Evolutionary conservation across 2,888 invertebrate species (phyloP).

Genomic region (Agapostemon virescens): DNA sequence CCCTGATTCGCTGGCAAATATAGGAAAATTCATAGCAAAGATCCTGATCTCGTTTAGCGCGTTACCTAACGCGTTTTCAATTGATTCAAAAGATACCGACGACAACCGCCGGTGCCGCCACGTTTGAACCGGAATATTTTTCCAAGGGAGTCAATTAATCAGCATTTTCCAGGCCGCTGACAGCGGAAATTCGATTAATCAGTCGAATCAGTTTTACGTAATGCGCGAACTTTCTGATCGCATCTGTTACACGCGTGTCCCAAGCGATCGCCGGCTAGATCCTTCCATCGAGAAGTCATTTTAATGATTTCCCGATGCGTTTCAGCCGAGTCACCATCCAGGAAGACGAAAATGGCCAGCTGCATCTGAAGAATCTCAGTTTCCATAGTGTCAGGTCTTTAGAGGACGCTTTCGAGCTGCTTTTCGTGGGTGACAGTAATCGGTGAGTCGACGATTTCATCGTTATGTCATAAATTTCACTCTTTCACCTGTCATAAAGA

Average conservation of each 20-base stretch:
- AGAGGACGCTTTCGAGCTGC: slow-evolving; percentile 81
- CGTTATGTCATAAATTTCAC: neutral
- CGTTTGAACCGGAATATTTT: neutral
- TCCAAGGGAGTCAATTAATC: neutral
- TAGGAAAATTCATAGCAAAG: neutral
- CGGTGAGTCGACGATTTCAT: slow-evolving; percentile 75
- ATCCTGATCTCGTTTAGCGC: neutral
- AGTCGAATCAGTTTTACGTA: slow-evolving; percentile 6
- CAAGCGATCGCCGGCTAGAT: neutral
- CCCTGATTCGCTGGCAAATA: neutral
- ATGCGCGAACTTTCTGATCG: slow-evolving; percentile 15
- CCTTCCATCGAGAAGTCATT: neutral
- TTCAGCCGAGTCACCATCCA: slow-evolving; percentile 81
- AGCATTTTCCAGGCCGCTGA: neutral
- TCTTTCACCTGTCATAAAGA: neutral
- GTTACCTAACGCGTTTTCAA: neutral
- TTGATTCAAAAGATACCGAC: neutral
- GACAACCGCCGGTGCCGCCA: neutral
- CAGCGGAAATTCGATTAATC: slow-evolving; percentile 23
- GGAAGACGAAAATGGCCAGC: slow-evolving; percentile 81
- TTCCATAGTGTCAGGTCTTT: slow-evolving; percentile 80
- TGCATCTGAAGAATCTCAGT: slow-evolving; percentile 81
- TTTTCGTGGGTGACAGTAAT: slow-evolving; percentile 82
- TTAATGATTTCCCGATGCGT: slow-evolving; percentile 5
- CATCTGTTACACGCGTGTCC: slow-evolving; percentile 9